Percentiles rank a stretch among this genome's conserved stretches.
These are phyloP conservation scores for Apteryx mantelli DNA, from an alignment of 2,113 vertebrate species.

Conservation along the genomic window DNA sequence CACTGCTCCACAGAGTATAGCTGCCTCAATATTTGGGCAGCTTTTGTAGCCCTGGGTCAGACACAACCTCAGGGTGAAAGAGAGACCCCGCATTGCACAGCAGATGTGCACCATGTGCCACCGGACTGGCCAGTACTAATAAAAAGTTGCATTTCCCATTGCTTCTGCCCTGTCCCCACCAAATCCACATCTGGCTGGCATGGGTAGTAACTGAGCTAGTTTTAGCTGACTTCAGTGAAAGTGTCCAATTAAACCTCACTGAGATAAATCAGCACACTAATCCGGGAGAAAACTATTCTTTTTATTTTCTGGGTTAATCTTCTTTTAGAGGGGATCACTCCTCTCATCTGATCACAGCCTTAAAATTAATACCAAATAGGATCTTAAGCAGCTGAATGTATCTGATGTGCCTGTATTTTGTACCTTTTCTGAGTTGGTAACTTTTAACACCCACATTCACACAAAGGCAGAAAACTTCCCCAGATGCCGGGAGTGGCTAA, in stretches of 20 bases:
- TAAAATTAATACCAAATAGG: background rate
- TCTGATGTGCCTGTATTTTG: background rate
- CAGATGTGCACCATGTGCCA: background rate
- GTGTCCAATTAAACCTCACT: background rate
- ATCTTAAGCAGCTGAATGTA: background rate
- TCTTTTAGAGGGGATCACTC: background rate
- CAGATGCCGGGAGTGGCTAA: background rate
- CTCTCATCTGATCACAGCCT: background rate
- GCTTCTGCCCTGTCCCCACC: background rate
- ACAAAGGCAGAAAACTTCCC: background rate
- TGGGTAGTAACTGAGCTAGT: background rate
- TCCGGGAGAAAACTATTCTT: background rate
- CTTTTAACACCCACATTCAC: background rate
- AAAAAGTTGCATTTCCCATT: background rate
- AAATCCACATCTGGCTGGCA: background rate
- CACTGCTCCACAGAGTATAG: background rate
- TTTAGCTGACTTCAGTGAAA: background rate
- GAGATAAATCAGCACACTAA: background rate
- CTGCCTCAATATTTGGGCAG: background rate
- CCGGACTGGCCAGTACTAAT: background rate
- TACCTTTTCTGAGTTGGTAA: background rate
- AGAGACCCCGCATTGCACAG: accelerated
- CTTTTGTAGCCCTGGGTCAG: background rate
- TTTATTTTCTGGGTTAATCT: background rate
- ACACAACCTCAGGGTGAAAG: background rate